Evolutionary conservation across 2,113 vertebrate species (phyloP), one percentile per base, ranked within the genome.

Genomic region (Nycticebus coucang): DNA sequence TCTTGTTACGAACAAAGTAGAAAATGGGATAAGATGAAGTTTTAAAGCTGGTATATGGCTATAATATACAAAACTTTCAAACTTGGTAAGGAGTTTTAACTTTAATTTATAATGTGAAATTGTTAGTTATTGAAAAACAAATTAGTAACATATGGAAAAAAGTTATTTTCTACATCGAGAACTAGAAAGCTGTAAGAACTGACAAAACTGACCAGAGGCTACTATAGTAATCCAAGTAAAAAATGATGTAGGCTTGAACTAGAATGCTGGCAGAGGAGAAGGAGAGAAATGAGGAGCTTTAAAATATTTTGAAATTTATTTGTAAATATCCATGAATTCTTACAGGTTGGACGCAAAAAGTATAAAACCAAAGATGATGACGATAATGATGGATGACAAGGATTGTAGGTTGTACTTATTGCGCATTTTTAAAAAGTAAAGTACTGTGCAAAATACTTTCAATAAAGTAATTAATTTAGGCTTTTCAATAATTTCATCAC

Each of bases 261-360:
- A 59, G 57, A 53, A 1, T 17, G 26, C 1, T 80, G 4, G 14
- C 17, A 88, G n/a, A 68, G 5, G 12, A 60, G 37, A n/a, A 55
- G 5, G 24, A 57, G 7, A 24, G 33, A 59, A 24, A 41, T 74
- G 22, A 17, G 9, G 60, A 5, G 18, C 69, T 69, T 41, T 69
- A 75, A 60, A 68, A 53, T 21, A 59, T 18, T 45, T 71, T 53
- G 57, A 91, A 87, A 62, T 86, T 10, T 11, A 55, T 89, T 86
- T 83, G 24, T 3, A 93, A 72, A 77, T 50, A 4, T 22, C 9
- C 21, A 21, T 12, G 6, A 22, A 15, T 68, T 57, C 1, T 41
- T 33, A 10, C 26, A 8, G 22, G 22, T 13, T 83, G 3, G 6
- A 50, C 41, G 6, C 81, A 5, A 1, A 78, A 1, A 2, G 1